Evolutionary conservation across 2,113 vertebrate species (phyloP).

Genomic region (Stigmatopora argus): DNA sequence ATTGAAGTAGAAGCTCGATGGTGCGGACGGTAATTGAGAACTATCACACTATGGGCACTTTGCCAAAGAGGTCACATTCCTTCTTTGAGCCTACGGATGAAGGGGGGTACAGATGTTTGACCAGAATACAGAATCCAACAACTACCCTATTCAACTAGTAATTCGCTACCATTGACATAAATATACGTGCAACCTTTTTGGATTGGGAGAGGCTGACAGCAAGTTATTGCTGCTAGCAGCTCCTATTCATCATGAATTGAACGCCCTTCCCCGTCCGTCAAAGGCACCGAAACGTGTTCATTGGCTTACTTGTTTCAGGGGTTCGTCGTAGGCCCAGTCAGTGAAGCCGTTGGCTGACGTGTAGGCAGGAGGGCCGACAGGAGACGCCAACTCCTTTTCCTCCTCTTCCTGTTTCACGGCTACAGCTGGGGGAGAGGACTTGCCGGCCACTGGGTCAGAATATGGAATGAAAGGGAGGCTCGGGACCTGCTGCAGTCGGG

Average conservation of each 20-base stretch:
- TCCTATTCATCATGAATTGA: no score
- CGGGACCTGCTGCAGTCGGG: slow-evolving; percentile 57
- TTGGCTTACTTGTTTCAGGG: slow-evolving; percentile 81
- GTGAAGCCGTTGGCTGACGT: slow-evolving; percentile 66
- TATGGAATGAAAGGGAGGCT: slow-evolving; percentile 60
- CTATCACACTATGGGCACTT: slow-evolving; percentile 31
- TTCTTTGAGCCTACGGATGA: neutral
- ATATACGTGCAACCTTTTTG: no score
- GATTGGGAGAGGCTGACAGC: no score
- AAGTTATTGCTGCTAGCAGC: no score
- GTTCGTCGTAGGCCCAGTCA: slow-evolving; percentile 80
- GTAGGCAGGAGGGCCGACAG: slow-evolving; percentile 54
- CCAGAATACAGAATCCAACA: neutral
- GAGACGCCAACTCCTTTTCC: slow-evolving; percentile 68
- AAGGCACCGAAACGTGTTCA: no score
- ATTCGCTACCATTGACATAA: no score
- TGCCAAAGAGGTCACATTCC: slow-evolving; percentile 47
- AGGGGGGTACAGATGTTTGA: neutral
- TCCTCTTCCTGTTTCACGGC: slow-evolving; percentile 77
- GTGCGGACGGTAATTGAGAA: slow-evolving; percentile 27
- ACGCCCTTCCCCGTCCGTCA: no score
- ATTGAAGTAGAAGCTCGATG: slow-evolving; percentile 28
- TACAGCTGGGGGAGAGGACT: slow-evolving; percentile 57
- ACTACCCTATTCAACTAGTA: no score
- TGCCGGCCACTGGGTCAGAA: slow-evolving; percentile 26